Evolutionary conservation across 2,888 invertebrate genomes (phyloP), one percentile per base, ranked within the genome.

Genomic region (Calameuta idolon): DNA sequence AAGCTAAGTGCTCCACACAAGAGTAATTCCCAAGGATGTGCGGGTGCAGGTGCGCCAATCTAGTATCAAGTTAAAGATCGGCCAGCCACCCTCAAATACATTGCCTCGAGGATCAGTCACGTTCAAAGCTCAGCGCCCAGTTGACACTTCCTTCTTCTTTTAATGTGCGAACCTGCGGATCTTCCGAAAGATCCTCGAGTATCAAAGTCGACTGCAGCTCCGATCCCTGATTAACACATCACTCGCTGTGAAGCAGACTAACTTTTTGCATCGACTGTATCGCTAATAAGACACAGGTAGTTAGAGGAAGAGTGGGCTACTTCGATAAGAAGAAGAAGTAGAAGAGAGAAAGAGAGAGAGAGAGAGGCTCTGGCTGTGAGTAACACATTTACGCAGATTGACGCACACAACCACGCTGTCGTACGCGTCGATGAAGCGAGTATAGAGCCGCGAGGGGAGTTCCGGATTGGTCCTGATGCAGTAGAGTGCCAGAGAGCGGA

Each of bases 231-330:
- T 89, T 89, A 89, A 89, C 88, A 83, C 85, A 87, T 88, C 87
- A 89, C 81, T 82, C 77, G 80, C 80, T n/a, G 82, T 80, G 80
- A 80, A 78, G 81, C 75, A 77, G 85, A 88, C 88, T 88, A 87
- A 86, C 90, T 91, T 90, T 91, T 89, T 86, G 84, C 87, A 84
- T 85, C 86, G 90, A 89, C 89, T 90, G 90, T 91, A 91, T 90
- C 86, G 89, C 90, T 91, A 91, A 91, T 91, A 91, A 90, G 91
- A 89, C 90, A 89, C 90, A 89, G 89, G 89, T 90, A 89, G 90
- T 90, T 90, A 90, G 88, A 86, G 84, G 81, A 79, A 84, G 85
- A 81, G 85, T 84, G 83, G 80, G 76, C 76, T 73, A 75, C 33
- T 23, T 33, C 37, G n/a, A 75, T n/a, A 80, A 12, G 33, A 73